A percentile compares a stretch with the other conserved stretches of the same genome.
phyloP scores from a whole-genome alignment of 2,113 vertebrate species.

The Oncorhynchus gorbuscha region DNA sequence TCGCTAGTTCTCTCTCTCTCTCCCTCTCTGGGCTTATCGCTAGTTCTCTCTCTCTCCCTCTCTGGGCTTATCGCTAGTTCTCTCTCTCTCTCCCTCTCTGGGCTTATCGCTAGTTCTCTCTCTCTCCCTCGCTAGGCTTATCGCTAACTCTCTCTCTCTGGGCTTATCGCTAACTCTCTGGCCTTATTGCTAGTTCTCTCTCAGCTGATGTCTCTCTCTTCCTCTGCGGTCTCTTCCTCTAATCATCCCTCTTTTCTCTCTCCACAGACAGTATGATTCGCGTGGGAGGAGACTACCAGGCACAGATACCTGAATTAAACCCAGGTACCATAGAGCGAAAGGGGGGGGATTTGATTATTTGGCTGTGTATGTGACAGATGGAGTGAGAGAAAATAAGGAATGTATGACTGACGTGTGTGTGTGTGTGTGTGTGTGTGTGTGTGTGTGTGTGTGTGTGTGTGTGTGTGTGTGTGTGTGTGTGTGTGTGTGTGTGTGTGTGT shows the following conservation, averaged over 20 bases:
- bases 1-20: no score
- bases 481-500: conserved; percentile 8
- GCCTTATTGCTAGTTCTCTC: background rate
- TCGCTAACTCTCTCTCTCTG: background rate
- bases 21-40: no score
- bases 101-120: no score
- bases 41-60: no score
- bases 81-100: no score
- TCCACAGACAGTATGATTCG: conserved; percentile 90
- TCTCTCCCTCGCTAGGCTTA: no score
- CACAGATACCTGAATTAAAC: conserved; percentile 90
- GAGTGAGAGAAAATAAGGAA: background rate
- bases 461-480: conserved; percentile 6
- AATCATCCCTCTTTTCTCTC: background rate
- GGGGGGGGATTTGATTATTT: background rate
- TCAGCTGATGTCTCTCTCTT: conserved; percentile 1
- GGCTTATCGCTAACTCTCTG: background rate
- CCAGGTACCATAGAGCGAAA: conserved; percentile 72
- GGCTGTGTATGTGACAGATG: background rate
- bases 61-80: no score
- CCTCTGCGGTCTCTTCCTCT: background rate
- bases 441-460: conserved; percentile 7
- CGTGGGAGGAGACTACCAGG: conserved; percentile 91
- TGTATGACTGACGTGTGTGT: background rate
- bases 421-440: conserved; percentile 8